Evolutionary conservation across 1,140 invertebrate genomes (phyloP).

Genomic region (Sycobia sp.): DNA sequence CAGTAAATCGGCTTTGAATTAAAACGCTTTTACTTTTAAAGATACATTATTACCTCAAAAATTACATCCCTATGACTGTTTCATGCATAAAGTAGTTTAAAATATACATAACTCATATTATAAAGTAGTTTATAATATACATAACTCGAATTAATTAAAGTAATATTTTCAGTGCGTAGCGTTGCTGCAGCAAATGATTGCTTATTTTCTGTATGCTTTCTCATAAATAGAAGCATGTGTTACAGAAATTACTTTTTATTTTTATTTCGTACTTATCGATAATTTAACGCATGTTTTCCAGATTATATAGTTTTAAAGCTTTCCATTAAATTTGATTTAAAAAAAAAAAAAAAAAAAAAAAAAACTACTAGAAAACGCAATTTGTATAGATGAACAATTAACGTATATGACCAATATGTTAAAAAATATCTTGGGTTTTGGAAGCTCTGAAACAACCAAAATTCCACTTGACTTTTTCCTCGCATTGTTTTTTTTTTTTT

Average conservation of each 20-base stretch:
- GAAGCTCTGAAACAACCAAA: constrained; percentile 8
- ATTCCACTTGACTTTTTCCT: background rate
- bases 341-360: too few relatives aligned
- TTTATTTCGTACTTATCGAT: constrained; percentile 16
- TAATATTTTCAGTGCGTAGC: constrained; percentile 26
- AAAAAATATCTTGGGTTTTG: constrained; percentile 8
- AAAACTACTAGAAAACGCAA: too few relatives aligned
- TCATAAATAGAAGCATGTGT: background rate
- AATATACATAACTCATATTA: background rate
- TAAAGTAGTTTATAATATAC: background rate
- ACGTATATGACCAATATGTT: too few relatives aligned
- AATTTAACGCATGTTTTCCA: constrained; percentile 10
- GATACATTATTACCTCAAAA: too few relatives aligned
- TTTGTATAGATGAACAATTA: too few relatives aligned
- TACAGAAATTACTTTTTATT: background rate
- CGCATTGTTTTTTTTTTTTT: background rate
- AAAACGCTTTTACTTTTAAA: too few relatives aligned
- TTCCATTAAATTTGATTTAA: too few relatives aligned
- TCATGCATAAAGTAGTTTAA: too few relatives aligned
- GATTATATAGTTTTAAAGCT: too few relatives aligned
- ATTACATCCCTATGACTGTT: too few relatives aligned
- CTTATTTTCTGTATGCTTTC: background rate
- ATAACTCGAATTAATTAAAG: background rate
- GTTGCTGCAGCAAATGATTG: constrained; percentile 1
- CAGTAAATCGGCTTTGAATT: too few relatives aligned